Base-by-base conservation (phyloP, 2,888 invertebrate genomes). In the Eucriotettix oculatus region DNA sequence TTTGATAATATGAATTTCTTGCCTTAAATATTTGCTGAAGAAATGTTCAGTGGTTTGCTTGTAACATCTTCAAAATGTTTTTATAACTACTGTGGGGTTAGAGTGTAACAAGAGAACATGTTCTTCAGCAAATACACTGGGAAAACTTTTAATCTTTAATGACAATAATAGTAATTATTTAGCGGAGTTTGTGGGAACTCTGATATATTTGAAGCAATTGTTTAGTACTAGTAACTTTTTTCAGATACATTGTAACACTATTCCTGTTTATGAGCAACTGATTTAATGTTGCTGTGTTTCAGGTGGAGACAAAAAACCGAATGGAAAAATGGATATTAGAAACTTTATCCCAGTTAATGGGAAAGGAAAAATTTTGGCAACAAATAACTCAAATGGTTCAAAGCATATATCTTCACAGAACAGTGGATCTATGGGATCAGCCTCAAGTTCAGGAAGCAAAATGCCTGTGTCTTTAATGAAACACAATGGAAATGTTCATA, bases 281-380 rank as follows among this genome's bases (percentile, higher is more conserved):
- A 16, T 10, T 42, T 48, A 1, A 16, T 58, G 52, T 58, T n/a
- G 16, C 57, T 57, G 43, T 43, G 29, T 29, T 29, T 29, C 29
- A 52, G 17, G 16, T 52, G 14, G 14, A 42, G 42, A 10, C 10
- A 41, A 55, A 17, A 52, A 16, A 14, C 17, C n/a, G 42, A 43
- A 56, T 16, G n/a, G 17, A 12, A 42, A 16, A 14, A 52, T 40
- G 48, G 63, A 63, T 54, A 63, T 63, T 17, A 58, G 63, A 29
- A 62, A 54, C 42, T 63, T 60, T 52, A 56, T 63, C 56, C 60
- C 57, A 54, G 41, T 48, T 44, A 42, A 40, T 52, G 59, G 59
- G 16, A 61, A 67, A 68, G 16, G 67, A 69, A 61, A 65, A 68
- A 66, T 52, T 60, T 60, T 57, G 43, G 57, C 65, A 67, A 59